A percentile compares a stretch with the other conserved stretches of the same genome.
These are phyloP conservation scores for Thelaira solivaga DNA, from an alignment of 2,888 invertebrate species.

Conservation along the genomic window DNA sequence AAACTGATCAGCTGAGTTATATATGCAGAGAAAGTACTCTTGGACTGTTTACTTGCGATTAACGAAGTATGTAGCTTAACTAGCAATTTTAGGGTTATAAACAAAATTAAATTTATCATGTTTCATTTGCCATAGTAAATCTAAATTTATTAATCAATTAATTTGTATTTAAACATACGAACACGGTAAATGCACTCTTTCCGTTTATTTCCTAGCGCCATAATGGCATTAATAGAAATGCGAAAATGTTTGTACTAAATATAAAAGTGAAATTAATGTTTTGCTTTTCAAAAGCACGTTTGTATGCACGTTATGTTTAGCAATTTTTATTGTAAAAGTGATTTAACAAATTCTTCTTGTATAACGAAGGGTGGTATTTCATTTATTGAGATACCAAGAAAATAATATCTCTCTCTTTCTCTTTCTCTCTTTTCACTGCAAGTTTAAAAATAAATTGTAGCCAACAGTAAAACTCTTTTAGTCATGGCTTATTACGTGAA, in stretches of 20 bases:
- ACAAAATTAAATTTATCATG: not conserved
- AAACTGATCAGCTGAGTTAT: no score
- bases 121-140: not conserved
- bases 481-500: slow-evolving; percentile 47
- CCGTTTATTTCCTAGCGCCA: not conserved
- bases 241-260: not conserved
- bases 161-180: not conserved
- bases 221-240: not conserved
- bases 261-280: slow-evolving; percentile 32
- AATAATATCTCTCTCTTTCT: slow-evolving; percentile 5
- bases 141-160: not conserved
- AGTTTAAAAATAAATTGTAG: not conserved
- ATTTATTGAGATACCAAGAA: not conserved
- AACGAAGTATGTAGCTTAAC: no score
- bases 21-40: no score
- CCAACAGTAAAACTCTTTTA: no score
- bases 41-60: no score
- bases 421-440: not conserved
- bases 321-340: slow-evolving; percentile 1
- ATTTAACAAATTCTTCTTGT: slow-evolving; percentile 27
- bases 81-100: no score
- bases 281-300: not conserved
- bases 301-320: not conserved
- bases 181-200: not conserved
- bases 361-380: not conserved